Evolutionary conservation across 2,113 vertebrate genomes (phyloP).

Genomic region (Xenopus laevis): DNA sequence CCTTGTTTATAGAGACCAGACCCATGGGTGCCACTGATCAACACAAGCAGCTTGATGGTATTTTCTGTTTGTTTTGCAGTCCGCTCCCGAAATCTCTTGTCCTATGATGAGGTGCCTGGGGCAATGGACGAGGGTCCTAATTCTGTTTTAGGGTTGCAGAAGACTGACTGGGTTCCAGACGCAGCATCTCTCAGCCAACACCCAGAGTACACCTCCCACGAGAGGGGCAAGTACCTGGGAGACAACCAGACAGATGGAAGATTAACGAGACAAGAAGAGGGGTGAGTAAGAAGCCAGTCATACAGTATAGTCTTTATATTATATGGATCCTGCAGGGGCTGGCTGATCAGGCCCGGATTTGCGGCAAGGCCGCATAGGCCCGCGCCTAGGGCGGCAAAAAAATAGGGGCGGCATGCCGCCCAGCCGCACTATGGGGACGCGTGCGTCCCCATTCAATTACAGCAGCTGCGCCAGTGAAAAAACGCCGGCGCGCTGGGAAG

Average conservation of each 20-base stretch:
- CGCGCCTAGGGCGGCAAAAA: too few relatives aligned
- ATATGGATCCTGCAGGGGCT: background rate
- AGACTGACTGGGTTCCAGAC: slow-evolving; percentile 71
- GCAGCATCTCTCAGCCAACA: slow-evolving; percentile 41
- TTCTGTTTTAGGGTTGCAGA: slow-evolving; percentile 71
- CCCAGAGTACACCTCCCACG: slow-evolving; percentile 57
- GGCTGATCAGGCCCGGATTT: too few relatives aligned
- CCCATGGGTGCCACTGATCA: too few relatives aligned
- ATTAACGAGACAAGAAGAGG: slow-evolving; percentile 66
- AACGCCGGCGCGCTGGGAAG: too few relatives aligned
- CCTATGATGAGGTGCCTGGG: slow-evolving; percentile 82
- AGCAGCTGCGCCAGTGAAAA: too few relatives aligned
- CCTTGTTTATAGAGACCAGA: too few relatives aligned
- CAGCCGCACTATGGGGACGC: too few relatives aligned
- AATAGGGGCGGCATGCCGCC: too few relatives aligned
- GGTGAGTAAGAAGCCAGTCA: slow-evolving; percentile 54
- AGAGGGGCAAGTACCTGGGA: slow-evolving; percentile 74
- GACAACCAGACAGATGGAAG: slow-evolving; percentile 63
- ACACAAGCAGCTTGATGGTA: background rate
- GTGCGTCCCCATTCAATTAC: too few relatives aligned
- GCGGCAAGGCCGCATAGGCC: too few relatives aligned
- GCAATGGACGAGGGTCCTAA: slow-evolving; percentile 77
- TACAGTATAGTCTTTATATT: background rate
- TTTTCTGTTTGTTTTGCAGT: slow-evolving; percentile 65
- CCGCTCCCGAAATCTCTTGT: slow-evolving; percentile 92